These are phyloP conservation scores for Neoseiulus cucumeris DNA, from an alignment of 1,140 invertebrate species.

Conservation along the genomic window DNA sequence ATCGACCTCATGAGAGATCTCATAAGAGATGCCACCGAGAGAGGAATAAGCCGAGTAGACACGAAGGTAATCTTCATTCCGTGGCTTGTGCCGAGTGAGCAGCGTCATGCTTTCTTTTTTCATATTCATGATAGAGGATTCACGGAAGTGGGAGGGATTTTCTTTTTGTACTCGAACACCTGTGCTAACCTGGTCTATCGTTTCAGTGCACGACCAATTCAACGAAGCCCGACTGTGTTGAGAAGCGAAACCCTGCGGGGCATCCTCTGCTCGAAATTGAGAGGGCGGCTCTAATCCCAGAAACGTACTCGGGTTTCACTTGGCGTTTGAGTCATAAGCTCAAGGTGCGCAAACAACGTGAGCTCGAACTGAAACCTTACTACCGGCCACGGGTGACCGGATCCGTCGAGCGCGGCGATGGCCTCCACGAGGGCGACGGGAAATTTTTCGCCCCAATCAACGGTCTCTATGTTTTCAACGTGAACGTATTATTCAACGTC, in stretches of 20 bases:
- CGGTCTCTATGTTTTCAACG: constrained; percentile 3
- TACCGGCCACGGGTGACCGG: not conserved
- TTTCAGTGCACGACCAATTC: not conserved
- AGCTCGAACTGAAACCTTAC: not conserved
- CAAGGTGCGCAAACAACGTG: not conserved
- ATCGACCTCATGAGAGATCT: not conserved
- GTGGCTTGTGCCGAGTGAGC: too few relatives aligned
- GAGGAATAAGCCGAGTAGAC: not conserved
- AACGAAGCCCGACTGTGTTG: not conserved
- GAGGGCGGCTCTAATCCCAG: not conserved
- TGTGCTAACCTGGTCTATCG: too few relatives aligned
- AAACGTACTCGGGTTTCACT: not conserved
- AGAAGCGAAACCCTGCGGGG: not conserved
- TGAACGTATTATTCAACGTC: not conserved
- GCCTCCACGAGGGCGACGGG: not conserved
- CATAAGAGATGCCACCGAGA: not conserved
- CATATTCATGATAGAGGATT: too few relatives aligned
- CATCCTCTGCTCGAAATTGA: not conserved
- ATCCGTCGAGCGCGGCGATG: not conserved
- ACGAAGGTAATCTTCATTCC: too few relatives aligned
- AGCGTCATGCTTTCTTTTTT: too few relatives aligned
- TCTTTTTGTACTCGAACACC: too few relatives aligned
- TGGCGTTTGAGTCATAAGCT: not conserved
- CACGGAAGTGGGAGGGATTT: too few relatives aligned
- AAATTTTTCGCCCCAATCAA: not conserved